phyloP scores from a whole-genome alignment of 92 coral and sea anemone species.

The Palythoa heliodiscus region DNA sequence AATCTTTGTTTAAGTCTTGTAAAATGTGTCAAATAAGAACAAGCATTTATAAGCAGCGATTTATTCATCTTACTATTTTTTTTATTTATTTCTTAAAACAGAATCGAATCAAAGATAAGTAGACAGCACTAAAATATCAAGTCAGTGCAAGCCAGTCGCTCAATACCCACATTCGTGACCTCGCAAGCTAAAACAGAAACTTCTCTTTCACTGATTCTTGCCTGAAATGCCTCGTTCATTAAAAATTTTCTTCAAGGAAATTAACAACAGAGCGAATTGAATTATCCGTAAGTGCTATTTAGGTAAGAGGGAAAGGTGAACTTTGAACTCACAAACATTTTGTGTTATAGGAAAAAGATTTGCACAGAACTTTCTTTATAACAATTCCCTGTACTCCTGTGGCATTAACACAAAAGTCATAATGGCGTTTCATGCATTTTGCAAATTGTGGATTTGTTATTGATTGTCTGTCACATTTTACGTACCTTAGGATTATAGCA shows the following conservation, averaged over 20 bases:
- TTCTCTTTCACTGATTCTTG: background rate
- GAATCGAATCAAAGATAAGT: background rate
- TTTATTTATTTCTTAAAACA: background rate
- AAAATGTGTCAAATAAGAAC: no score
- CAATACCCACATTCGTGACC: slow-evolving; percentile 1
- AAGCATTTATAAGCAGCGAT: no score
- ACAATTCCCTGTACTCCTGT: no score
- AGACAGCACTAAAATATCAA: background rate
- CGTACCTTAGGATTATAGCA: no score
- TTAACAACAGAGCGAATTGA: background rate
- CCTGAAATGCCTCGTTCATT: background rate
- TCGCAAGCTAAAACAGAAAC: background rate
- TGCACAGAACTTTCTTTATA: no score
- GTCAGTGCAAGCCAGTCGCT: background rate
- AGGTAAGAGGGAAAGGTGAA: background rate
- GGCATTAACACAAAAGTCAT: no score
- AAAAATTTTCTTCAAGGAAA: background rate
- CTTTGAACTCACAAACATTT: no score
- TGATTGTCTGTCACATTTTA: no score
- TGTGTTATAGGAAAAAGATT: no score
- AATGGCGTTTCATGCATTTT: no score
- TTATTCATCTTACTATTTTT: background rate
- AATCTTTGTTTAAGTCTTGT: no score
- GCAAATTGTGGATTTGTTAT: no score
- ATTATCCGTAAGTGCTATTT: background rate